Percentiles rank a stretch among this genome's conserved stretches.
Conservation (phyloP, 2,888 invertebrate species). For the Lutraria lutraria region DNA sequence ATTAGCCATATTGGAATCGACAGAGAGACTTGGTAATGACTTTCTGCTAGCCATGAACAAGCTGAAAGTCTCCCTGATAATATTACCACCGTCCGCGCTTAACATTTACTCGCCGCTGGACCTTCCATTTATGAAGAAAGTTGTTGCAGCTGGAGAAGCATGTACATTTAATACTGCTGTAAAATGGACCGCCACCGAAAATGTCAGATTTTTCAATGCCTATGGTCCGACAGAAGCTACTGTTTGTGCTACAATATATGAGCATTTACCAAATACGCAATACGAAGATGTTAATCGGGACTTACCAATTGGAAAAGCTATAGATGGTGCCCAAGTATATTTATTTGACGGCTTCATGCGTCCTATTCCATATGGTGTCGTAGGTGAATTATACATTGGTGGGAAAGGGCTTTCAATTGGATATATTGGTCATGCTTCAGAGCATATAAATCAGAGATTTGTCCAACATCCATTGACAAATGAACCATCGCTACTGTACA, state of each 20-base stretch:
- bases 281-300: conserved; percentile 88
- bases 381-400: conserved; percentile 94
- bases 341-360: conserved; percentile 91
- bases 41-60: conserved; percentile 91
- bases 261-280: conserved; percentile 87
- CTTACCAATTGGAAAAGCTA: conserved; percentile 94
- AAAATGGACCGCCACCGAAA: conserved; percentile 91
- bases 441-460: conserved; percentile 87
- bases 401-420: conserved; percentile 93
- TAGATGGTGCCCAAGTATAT: conserved; percentile 94
- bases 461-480: conserved; percentile 69
- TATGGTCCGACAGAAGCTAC: conserved; percentile 97
- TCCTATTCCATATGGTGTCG: conserved; percentile 91
- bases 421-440: conserved; percentile 90
- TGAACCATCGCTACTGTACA: conserved; percentile 89
- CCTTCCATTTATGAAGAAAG: conserved; percentile 88
- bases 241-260: conserved; percentile 95
- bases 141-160: conserved; percentile 96
- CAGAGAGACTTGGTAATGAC: conserved; percentile 93
- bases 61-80: conserved; percentile 86
- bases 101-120: conserved; percentile 88
- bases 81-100: conserved; percentile 94
- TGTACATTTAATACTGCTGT: conserved; percentile 91
- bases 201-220: conserved; percentile 92
- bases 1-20: conserved; percentile 91